These are phyloP conservation scores for Paramormyrops hopkinsi DNA, from an alignment of 2,797 vertebrate species.

Conservation along the genomic window DNA sequence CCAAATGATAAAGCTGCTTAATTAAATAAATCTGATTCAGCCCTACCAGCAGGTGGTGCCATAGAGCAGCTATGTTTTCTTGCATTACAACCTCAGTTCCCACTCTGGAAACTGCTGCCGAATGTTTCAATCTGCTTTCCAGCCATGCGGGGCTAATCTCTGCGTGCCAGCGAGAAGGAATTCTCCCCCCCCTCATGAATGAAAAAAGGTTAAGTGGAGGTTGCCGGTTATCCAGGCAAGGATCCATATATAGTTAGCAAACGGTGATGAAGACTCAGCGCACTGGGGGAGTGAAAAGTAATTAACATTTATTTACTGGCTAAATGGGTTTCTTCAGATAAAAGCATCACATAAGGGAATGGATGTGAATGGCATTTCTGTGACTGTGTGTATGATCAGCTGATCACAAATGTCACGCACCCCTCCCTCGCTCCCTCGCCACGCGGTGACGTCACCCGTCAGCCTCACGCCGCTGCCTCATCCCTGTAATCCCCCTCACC, in stretches of 20 bases:
- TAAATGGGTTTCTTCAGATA: background rate
- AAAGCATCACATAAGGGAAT: background rate
- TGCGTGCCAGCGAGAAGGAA: background rate
- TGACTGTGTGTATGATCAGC: background rate
- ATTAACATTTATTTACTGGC: background rate
- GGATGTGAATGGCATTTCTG: background rate
- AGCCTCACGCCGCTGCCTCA: background rate
- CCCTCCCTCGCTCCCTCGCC: background rate
- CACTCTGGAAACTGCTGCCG: background rate
- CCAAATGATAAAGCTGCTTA: background rate
- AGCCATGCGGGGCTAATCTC: background rate
- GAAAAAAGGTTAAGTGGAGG: conserved; percentile 6
- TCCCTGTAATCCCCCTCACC: background rate
- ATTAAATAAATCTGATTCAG: background rate
- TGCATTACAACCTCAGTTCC: background rate
- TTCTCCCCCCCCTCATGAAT: background rate
- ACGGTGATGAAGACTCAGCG: background rate
- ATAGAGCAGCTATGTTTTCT: background rate
- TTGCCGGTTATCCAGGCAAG: background rate
- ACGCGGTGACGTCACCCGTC: background rate
- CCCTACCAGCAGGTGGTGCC: background rate
- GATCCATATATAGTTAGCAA: background rate
- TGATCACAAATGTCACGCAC: background rate
- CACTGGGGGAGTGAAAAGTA: background rate
- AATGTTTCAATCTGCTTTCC: background rate